These are phyloP conservation scores for Paratrypauchen microcephalus DNA, from an alignment of 2,797 vertebrate species.

Conservation along the genomic window DNA sequence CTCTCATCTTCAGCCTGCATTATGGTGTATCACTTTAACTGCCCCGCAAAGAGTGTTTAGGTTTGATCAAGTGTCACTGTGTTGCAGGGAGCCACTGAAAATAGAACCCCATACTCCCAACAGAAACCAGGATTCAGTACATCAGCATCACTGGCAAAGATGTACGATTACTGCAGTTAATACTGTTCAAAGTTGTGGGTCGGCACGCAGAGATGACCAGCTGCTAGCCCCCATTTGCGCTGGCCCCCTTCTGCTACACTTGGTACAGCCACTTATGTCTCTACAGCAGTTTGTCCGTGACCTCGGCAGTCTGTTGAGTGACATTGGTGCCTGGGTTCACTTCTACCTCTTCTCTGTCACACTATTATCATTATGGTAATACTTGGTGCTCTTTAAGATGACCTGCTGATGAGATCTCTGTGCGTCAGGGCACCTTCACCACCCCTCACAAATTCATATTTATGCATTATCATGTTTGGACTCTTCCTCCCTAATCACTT, in stretches of 20 bases:
- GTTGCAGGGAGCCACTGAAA: conserved; percentile 37
- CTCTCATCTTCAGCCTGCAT: conserved; percentile 27
- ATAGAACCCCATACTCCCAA: conserved; percentile 36
- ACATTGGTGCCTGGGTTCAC: conserved; percentile 26
- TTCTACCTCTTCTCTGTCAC: conserved; percentile 34
- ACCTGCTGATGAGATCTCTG: conserved; percentile 47
- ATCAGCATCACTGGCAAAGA: conserved; percentile 18
- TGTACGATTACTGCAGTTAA: conserved; percentile 23
- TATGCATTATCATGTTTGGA: conserved; percentile 31
- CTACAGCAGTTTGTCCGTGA: conserved; percentile 22
- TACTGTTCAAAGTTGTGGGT: conserved; percentile 14
- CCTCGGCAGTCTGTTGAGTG: conserved; percentile 32
- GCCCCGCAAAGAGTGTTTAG: conserved; percentile 50
- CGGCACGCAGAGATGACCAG: conserved; percentile 16
- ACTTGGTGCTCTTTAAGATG: conserved; percentile 44
- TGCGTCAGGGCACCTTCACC: conserved; percentile 24
- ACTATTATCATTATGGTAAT: conserved; percentile 54
- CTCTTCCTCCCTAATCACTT: conserved; percentile 13
- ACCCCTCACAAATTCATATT: conserved; percentile 45
- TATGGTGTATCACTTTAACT: conserved; percentile 30
- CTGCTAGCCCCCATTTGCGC: conserved; percentile 8
- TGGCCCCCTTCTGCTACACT: neutral
- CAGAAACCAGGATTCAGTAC: conserved; percentile 16
- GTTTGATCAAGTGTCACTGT: conserved; percentile 40
- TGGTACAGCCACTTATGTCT: neutral